Conservation (phyloP, 2,797 vertebrate genomes). For the Platyrinchus mystaceus region DNA sequence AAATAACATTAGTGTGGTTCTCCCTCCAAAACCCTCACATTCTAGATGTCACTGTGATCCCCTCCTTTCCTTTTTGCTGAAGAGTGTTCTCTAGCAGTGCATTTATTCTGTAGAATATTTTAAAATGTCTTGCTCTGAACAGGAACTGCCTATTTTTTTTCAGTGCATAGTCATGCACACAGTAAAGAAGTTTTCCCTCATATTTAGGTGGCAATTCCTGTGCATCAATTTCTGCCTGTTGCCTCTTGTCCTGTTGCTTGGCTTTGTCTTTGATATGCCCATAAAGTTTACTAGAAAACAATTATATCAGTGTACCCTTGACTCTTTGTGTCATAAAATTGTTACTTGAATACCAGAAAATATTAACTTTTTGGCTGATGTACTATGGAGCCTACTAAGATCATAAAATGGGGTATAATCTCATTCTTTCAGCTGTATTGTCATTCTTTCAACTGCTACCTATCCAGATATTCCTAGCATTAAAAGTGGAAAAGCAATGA, state of each 20-base stretch:
- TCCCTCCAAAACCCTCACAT: background rate
- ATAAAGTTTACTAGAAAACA: background rate
- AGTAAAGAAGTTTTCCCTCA: background rate
- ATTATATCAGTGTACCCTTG: background rate
- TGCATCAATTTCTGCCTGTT: background rate
- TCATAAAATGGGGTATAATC: background rate
- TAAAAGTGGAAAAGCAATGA: background rate
- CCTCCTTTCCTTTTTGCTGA: background rate
- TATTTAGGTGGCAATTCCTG: background rate
- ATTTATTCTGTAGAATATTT: background rate
- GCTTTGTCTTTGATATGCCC: background rate
- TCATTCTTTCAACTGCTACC: background rate
- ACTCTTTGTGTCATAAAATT: background rate
- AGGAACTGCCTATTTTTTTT: background rate
- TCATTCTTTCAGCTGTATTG: background rate
- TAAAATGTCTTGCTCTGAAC: background rate
- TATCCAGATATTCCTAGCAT: background rate
- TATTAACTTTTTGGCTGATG: background rate
- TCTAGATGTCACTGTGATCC: background rate
- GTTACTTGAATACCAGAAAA: background rate
- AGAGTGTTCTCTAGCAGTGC: background rate
- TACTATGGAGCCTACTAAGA: background rate
- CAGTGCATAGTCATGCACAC: background rate
- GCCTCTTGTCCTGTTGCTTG: background rate
- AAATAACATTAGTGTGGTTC: background rate